Conservation (phyloP, 2,113 vertebrate genomes). For the Echinops telfairi region DNA sequence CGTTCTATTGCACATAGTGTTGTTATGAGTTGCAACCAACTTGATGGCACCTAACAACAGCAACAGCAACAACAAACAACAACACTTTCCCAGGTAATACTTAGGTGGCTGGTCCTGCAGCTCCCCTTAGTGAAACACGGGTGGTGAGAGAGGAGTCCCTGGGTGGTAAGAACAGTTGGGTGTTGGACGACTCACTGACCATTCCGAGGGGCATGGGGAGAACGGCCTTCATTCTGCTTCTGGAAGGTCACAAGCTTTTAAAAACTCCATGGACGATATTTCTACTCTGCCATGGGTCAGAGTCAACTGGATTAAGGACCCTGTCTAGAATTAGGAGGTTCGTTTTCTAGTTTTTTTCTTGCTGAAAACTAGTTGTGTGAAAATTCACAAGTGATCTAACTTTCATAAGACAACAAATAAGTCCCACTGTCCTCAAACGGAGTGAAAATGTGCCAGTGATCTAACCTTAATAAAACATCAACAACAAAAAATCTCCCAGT, state of each 20-base stretch:
- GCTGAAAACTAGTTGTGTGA: neutral
- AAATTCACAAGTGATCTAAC: neutral
- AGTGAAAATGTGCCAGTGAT: no score
- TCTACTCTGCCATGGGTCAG: neutral
- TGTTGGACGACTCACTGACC: neutral
- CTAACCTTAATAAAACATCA: no score
- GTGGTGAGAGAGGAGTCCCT: neutral
- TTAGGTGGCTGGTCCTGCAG: neutral
- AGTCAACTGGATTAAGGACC: neutral
- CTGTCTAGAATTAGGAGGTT: neutral
- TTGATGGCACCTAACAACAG: no score
- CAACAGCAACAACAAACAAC: no score
- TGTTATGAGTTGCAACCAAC: no score
- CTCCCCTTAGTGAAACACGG: neutral
- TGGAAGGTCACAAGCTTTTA: neutral
- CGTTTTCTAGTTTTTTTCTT: neutral
- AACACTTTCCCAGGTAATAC: no score
- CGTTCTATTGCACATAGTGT: no score
- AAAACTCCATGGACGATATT: neutral
- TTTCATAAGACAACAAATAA: no score
- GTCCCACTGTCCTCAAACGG: no score
- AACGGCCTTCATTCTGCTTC: neutral
- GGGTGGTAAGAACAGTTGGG: neutral
- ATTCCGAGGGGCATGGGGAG: neutral
- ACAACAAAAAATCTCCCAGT: no score